Percentiles rank a stretch among this genome's conserved stretches.
These are phyloP conservation scores for Biston betularia DNA, from an alignment of 2,888 invertebrate species.

Conservation along the genomic window DNA sequence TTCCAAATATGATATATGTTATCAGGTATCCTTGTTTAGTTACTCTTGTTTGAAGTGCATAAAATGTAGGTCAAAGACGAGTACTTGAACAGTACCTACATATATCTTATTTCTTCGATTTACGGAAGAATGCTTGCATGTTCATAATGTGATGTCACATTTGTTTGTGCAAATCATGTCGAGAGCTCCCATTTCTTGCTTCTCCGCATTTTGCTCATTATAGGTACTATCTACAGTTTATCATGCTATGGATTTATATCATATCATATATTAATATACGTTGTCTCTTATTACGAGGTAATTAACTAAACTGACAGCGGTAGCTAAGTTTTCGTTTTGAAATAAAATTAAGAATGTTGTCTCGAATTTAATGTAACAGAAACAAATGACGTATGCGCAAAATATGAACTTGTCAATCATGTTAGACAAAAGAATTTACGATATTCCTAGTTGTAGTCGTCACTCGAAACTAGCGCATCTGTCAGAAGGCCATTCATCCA, in stretches of 20 bases:
- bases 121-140: slow-evolving; percentile 25
- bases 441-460: no score
- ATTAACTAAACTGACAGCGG: slow-evolving; percentile 1
- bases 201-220: slow-evolving; percentile 22
- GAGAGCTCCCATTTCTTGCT: slow-evolving; percentile 25
- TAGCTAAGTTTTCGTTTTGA: not conserved
- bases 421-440: no score
- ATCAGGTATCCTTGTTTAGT: not conserved
- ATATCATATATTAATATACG: not conserved
- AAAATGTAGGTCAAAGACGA: not conserved
- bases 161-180: slow-evolving; percentile 24
- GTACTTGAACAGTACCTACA: not conserved
- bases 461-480: slow-evolving; percentile 45
- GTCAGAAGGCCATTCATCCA: slow-evolving; percentile 54
- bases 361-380: slow-evolving; percentile 7
- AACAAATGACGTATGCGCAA: not conserved
- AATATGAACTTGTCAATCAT: not conserved
- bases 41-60: not conserved
- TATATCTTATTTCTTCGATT: slow-evolving; percentile 13
- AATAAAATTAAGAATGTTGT: slow-evolving; percentile 5
- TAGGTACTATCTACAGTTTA: slow-evolving; percentile 12
- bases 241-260: slow-evolving; percentile 22
- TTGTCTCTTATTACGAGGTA: slow-evolving; percentile 10
- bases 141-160: slow-evolving; percentile 27
- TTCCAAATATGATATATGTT: no score